Base-by-base conservation (phyloP, 1,140 invertebrate genomes). In the Calephelis virginiensis region DNA sequence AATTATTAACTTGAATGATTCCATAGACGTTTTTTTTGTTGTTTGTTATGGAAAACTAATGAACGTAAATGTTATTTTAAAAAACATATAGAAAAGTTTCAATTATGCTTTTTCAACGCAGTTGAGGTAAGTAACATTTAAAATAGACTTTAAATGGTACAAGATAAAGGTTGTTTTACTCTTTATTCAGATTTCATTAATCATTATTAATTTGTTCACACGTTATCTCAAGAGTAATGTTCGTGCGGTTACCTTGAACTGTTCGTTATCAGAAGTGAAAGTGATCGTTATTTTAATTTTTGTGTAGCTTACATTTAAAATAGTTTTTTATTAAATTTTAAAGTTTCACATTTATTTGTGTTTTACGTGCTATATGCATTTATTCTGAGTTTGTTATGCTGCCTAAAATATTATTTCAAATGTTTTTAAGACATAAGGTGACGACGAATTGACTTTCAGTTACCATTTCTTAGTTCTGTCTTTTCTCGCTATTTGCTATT, bases 271-370 rank as follows among this genome's bases (percentile, higher is more conserved):
- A 79, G 53, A 50, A 83, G 83, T 85, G 86, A 86, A 87, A 89
- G 86, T 89, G 69, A 74, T 89, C 80, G 83, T 85, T 84, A 83
- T 78, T 84, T 74, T 83, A 85, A 86, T 86, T 85, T 80, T 78
- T 78, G 64, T 66, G 63, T 65, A 47, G 14, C 13, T 72, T 38
- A 67, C 50, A 13, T 73, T 82, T 79, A 68, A 68, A 71, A 80
- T 80, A 69, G 76, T 76, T 74, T 78, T 28, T 28, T 28, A 28
- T 28, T 28, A 2, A 73, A 80, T 84, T 56, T 56, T 14, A 28
- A 37, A 12, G 53, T 56, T 17, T 28, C 9, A 17, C 37, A 17
- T 7, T 56, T 56, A 17, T 53, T 28, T 14, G 28, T 37, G 1
- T 17, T 53, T 17, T 17, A 50, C 17, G 10, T 17, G 6, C 50